phyloP scores from a whole-genome alignment of 1,140 invertebrate species.

The Sycobia sp. region DNA sequence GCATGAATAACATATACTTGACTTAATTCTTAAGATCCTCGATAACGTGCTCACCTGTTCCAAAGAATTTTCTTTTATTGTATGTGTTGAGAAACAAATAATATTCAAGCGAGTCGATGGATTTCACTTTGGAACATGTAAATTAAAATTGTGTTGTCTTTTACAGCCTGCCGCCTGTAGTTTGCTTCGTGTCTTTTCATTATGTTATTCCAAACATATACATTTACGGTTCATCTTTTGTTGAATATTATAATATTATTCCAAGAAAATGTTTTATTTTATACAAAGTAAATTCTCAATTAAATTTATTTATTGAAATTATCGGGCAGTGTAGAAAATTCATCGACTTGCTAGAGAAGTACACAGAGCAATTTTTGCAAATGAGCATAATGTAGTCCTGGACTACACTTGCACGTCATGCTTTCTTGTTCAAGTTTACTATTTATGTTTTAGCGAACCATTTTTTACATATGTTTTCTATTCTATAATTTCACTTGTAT shows the following conservation, averaged over 20 bases:
- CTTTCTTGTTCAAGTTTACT: conserved; percentile 44
- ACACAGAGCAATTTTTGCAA: conserved; percentile 24
- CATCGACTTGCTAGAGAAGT: conserved; percentile 45
- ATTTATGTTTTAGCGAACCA: neutral
- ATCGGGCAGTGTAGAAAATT: conserved; percentile 31
- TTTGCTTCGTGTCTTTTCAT: conserved; percentile 18
- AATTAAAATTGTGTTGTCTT: conserved; percentile 4
- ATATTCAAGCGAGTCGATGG: conserved; percentile 11
- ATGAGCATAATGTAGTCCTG: conserved; percentile 25
- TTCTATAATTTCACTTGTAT: neutral
- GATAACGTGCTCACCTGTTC: neutral
- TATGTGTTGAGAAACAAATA: too few relatives aligned
- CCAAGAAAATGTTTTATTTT: neutral
- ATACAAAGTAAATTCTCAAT: too few relatives aligned
- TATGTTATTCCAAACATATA: too few relatives aligned
- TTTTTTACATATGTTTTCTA: conserved; percentile 5
- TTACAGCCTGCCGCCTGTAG: conserved; percentile 37
- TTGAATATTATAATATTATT: neutral
- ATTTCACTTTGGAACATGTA: conserved; percentile 16
- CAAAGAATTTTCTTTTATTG: too few relatives aligned
- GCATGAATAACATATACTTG: conserved; percentile 11
- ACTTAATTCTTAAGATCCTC: neutral
- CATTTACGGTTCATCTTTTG: neutral
- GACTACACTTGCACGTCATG: conserved; percentile 51
- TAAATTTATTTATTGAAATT: too few relatives aligned